Evolutionary conservation across 1,140 invertebrate species (phyloP), one percentile per base, ranked within the genome.

Genomic region (Helicoverpa armigera): DNA sequence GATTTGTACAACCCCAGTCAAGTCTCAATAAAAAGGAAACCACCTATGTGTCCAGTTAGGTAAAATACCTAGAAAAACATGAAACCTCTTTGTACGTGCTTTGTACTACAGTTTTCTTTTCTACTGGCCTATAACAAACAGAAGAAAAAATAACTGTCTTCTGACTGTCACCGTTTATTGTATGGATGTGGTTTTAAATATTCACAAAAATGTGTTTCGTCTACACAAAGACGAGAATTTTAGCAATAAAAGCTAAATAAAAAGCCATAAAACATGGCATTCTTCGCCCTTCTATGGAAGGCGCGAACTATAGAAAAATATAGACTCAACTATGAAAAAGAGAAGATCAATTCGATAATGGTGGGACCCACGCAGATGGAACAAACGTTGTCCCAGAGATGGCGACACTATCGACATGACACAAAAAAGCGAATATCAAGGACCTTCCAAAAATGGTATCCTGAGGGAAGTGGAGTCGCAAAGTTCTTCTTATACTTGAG

Each of bases 291-390:
- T 16, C 76, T 95, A 13, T 86, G 95, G 83, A 95, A 96, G 88
- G 95, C 95, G 16, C 84, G 89, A 48, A 92, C 89, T 14, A 88
- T 96, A 9, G 93, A 94, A 85, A 95, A 93, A 82, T 88, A 90
- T 18, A 88, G 91, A 79, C 78, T 85, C 51, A 89, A 85, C 50
- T 96, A 96, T 83, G 91, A 95, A 85, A 88, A 95, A 51, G 95
- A 96, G 82, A 96, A 96, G 87, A 83, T 94, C 13, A 92, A 92
- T 79, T 95, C 96, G n/a, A 94, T 96, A 16, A 85, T 89, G 54
- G 84, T 94, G 56, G 88, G 89, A 0, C 90, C 92, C 58, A 92
- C 91, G 4, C 82, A 84, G 54, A 90, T 95, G 74, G 86, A 86
- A 43, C 92, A 93, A 51, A 95, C 92, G 9, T 84, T 95, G 5